Evolutionary conservation across 1,140 invertebrate genomes (phyloP), one percentile per base, ranked within the genome.

Genomic region (Hetaerina americana): DNA sequence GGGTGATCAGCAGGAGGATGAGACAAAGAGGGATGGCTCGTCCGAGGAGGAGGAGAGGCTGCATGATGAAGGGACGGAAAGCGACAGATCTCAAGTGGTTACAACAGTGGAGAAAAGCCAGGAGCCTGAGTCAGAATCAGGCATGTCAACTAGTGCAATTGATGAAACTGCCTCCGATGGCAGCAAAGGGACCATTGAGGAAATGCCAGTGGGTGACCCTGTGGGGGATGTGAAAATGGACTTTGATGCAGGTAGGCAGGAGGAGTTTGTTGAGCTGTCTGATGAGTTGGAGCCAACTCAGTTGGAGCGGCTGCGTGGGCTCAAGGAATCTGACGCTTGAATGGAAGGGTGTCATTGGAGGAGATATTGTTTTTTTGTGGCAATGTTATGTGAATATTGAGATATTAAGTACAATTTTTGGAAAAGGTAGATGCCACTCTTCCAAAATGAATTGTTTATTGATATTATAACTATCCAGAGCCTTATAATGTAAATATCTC

Each of bases 271-370:
- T 66, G 26, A 91, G 88, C 75, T 93, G 78, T 92, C 92, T 8
- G 91, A 93, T 77, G 92, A 94, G 79, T 83, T 94, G 67, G 91
- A 92, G 77, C 90, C 91, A 1, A 89, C 92, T 77, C 92, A 93
- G 80, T 83, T 93, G 74, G 92, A 90, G 27, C 87, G 91, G 77
- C 85, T 94, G 28, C 91, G 92, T 78, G 89, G 91, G 78, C 84
- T 94, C 22, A 94, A 94, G 80, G 92, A 94, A 80, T 94, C 92
- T 71, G 93, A 94, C 80, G 92, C 92, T 82, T 94, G 90, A 76
- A 74, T 18, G 40, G 57, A 26, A 24, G 68, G 1, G 15, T 24
- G 26, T 0, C 24, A 69, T 1, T 68, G 1, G 18, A 68, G 10
- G 40, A 57, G 22, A 3, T 57, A n/a, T n/a, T n/a, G n/a, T n/a